A percentile compares a stretch with the other conserved stretches of the same genome.
Conservation (phyloP, 2,797 vertebrate genomes). For the Glyptemys insculpta region DNA sequence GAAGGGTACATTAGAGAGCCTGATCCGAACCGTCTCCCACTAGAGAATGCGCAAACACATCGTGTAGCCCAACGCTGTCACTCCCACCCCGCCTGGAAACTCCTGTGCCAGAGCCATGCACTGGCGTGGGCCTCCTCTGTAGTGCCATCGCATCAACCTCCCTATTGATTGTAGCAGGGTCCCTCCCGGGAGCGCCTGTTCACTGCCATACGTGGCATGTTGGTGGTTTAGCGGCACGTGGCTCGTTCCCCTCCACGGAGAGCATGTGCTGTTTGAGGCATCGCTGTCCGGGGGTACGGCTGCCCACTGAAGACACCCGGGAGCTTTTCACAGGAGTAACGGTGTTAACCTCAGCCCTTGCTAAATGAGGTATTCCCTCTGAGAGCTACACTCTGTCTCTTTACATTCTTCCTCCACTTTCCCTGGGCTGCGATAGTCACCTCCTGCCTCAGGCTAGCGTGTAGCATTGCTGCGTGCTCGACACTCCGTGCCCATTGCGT, state of each 20-base stretch:
- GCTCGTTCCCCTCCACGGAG: background rate
- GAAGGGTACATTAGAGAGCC: background rate
- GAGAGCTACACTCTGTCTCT: background rate
- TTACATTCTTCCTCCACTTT: background rate
- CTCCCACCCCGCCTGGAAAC: background rate
- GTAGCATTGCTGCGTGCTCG: background rate
- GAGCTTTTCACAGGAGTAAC: background rate
- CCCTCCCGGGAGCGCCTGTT: background rate
- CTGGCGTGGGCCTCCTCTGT: background rate
- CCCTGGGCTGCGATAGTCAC: background rate
- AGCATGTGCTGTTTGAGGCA: background rate
- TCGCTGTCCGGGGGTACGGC: background rate
- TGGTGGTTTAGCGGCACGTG: background rate
- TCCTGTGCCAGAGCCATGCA: background rate
- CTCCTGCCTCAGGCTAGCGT: background rate
- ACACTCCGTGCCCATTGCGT: background rate
- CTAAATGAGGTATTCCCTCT: background rate
- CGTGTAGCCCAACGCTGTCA: background rate
- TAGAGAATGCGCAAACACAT: background rate
- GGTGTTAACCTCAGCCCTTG: background rate
- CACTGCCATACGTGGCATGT: background rate
- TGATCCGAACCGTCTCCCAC: background rate
- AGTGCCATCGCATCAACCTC: background rate
- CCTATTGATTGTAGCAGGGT: background rate
- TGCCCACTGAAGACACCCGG: background rate